Evolutionary conservation across 1,140 invertebrate species (phyloP).

Genomic region (Cataglyphis hispanica): DNA sequence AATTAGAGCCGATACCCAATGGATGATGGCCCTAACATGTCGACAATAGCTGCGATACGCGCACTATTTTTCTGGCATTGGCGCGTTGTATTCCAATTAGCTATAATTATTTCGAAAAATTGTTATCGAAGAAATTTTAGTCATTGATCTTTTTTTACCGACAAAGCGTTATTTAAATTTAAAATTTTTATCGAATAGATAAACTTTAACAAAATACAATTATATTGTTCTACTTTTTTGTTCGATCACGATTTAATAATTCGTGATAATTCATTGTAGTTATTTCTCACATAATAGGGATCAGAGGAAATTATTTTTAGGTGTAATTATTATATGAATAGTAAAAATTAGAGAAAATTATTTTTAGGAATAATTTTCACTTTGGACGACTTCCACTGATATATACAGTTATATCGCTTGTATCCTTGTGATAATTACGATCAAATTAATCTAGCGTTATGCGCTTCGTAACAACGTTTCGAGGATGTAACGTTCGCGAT

Average conservation of each 20-base stretch:
- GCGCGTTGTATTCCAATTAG: slow-evolving; percentile 20
- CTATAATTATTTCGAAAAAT: slow-evolving; percentile 16
- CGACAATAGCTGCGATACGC: neutral
- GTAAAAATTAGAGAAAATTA: neutral
- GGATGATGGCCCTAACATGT: slow-evolving; percentile 42
- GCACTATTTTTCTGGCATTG: slow-evolving; percentile 19
- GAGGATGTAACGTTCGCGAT: neutral
- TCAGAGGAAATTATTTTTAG: neutral
- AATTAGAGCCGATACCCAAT: slow-evolving; percentile 28
- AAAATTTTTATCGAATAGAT: neutral
- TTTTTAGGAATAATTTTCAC: neutral
- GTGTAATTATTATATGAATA: neutral
- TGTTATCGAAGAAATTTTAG: neutral
- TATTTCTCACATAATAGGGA: neutral
- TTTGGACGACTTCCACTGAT: too few species aligned
- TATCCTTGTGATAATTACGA: too few species aligned
- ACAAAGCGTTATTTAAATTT: neutral
- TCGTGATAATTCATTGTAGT: neutral
- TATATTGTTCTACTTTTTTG: neutral
- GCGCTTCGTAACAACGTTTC: neutral
- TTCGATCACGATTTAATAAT: neutral
- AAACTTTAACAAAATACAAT: neutral
- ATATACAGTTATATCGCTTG: too few species aligned
- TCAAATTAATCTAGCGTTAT: too few species aligned
- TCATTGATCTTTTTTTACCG: neutral